phyloP scores from a whole-genome alignment of 2,797 vertebrate genomes.

The Silurus aristotelis region DNA sequence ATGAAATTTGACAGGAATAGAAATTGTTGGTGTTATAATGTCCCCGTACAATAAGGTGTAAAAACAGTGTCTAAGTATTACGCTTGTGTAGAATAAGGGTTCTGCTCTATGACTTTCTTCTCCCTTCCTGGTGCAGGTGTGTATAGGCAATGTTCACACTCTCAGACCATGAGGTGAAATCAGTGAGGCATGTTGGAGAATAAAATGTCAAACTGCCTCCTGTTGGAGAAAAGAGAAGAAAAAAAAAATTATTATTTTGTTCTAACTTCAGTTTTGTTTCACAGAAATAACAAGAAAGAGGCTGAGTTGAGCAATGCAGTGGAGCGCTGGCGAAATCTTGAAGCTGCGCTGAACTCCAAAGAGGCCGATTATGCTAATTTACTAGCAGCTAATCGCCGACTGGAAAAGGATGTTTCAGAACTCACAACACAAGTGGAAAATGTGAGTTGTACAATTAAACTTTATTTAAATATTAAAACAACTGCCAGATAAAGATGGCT shows the following conservation, averaged over 20 bases:
- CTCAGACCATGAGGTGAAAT: too few species aligned
- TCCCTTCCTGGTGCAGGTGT: too few species aligned
- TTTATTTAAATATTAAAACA: not conserved
- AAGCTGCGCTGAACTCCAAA: slow-evolving; percentile 72
- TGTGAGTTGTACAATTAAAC: slow-evolving; percentile 64
- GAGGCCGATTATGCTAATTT: slow-evolving; percentile 74
- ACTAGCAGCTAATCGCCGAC: slow-evolving; percentile 64
- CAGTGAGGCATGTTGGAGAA: not conserved
- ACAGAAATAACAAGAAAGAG: slow-evolving; percentile 80
- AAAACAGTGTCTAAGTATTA: not conserved
- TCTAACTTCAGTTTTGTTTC: not conserved
- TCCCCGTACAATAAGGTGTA: not conserved
- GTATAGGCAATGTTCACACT: not conserved
- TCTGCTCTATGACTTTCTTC: not conserved
- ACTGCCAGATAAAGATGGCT: not conserved
- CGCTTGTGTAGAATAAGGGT: not conserved
- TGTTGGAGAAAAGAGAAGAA: too few species aligned
- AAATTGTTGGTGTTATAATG: not conserved
- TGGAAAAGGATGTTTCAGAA: slow-evolving; percentile 67
- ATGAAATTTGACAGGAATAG: not conserved
- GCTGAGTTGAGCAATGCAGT: slow-evolving; percentile 67
- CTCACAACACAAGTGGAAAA: slow-evolving; percentile 69
- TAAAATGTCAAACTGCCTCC: not conserved
- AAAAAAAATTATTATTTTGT: not conserved
- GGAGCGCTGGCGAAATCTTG: slow-evolving; percentile 69